Conservation (phyloP, 2,888 invertebrate species). For the Papilio gigon region DNA sequence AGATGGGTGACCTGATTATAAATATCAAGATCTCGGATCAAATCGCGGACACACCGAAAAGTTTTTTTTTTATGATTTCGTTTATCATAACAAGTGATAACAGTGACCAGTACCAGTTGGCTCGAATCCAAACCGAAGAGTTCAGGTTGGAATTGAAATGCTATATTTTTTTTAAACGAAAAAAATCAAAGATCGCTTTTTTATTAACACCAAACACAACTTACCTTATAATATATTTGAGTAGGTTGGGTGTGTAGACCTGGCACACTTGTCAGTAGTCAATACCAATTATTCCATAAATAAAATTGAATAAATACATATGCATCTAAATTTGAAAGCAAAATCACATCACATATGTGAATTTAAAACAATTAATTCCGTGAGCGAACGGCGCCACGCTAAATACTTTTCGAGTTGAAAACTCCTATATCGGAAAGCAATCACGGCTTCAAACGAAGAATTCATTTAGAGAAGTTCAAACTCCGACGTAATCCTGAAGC, state of each 20-base stretch:
- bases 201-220: too few relatives aligned
- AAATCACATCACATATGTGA: background rate
- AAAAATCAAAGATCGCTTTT: background rate
- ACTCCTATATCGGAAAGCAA: slow-evolving; percentile 41
- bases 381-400: background rate
- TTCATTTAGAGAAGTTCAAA: slow-evolving; percentile 45
- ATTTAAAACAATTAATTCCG: slow-evolving; percentile 16
- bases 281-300: too few relatives aligned
- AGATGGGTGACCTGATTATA: slow-evolving; percentile 1
- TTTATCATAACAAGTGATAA: background rate
- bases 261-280: too few relatives aligned
- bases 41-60: slow-evolving; percentile 2
- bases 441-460: slow-evolving; percentile 43
- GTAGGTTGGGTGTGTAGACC: too few relatives aligned
- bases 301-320: too few relatives aligned
- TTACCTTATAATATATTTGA: too few relatives aligned
- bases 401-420: slow-evolving; percentile 33
- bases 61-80: slow-evolving; percentile 11
- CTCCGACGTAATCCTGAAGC: slow-evolving; percentile 42
- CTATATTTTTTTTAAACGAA: background rate
- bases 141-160: background rate
- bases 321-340: too few relatives aligned
- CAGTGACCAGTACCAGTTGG: background rate
- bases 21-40: background rate
- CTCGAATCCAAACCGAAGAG: background rate